phyloP scores from a whole-genome alignment of 2,888 invertebrate genomes.

The Tachina fera region DNA sequence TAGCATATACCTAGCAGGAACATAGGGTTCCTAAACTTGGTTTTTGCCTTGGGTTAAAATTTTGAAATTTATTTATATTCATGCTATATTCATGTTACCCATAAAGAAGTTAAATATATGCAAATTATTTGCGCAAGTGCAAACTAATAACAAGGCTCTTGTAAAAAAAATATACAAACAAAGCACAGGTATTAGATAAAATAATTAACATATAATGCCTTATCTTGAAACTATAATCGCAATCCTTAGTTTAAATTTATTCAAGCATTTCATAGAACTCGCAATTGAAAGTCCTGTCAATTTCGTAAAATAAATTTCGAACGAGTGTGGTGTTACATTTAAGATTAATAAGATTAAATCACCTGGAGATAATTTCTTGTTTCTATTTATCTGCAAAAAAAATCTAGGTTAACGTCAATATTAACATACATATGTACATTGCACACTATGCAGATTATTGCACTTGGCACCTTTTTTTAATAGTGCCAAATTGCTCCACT shows the following conservation, averaged over 20 bases:
- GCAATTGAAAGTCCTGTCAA: slow-evolving; percentile 3
- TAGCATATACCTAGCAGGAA: no score
- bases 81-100: no score
- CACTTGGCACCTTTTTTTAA: slow-evolving; percentile 47
- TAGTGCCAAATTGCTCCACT: slow-evolving; percentile 41
- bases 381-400: slow-evolving; percentile 18
- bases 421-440: neutral
- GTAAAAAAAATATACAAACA: no score
- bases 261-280: slow-evolving; percentile 16
- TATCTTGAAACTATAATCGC: neutral
- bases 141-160: no score
- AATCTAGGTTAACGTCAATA: slow-evolving; percentile 41
- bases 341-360: slow-evolving; percentile 26
- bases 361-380: slow-evolving; percentile 24
- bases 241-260: slow-evolving; percentile 35
- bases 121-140: no score
- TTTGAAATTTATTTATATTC: no score
- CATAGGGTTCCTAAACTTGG: no score
- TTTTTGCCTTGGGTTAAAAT: no score
- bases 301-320: slow-evolving; percentile 10
- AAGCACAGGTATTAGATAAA: no score
- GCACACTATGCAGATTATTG: slow-evolving; percentile 39
- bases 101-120: no score
- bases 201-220: no score
- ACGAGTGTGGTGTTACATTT: slow-evolving; percentile 6